Conservation (phyloP, 2,888 invertebrate species). For the Hydropsyche betteni region DNA sequence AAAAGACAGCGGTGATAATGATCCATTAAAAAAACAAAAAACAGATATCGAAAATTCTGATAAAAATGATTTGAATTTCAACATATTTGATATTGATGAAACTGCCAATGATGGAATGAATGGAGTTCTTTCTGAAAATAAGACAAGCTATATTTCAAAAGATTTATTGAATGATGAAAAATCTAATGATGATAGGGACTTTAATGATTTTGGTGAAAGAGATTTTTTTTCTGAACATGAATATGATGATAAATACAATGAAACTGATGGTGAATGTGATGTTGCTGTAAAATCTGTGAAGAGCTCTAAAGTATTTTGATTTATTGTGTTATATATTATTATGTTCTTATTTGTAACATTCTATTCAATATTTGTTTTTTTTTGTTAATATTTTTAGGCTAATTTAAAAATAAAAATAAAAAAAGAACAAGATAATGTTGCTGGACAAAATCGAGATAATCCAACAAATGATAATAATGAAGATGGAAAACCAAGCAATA, state of each 20-base stretch:
- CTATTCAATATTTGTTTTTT: background rate
- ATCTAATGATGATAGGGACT: slow-evolving; percentile 52
- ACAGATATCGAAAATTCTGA: slow-evolving; percentile 56
- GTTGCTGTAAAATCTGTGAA: slow-evolving; percentile 4
- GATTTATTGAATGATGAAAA: slow-evolving; percentile 55
- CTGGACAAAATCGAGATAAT: background rate
- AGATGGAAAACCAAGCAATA: slow-evolving; percentile 30
- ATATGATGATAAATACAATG: slow-evolving; percentile 64
- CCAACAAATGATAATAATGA: slow-evolving; percentile 15
- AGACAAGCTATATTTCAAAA: slow-evolving; percentile 55
- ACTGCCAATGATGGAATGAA: slow-evolving; percentile 66
- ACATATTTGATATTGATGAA: slow-evolving; percentile 60
- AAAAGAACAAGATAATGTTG: slow-evolving; percentile 6
- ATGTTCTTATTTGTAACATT: background rate
- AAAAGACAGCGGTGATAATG: slow-evolving; percentile 68
- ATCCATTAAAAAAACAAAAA: slow-evolving; percentile 59
- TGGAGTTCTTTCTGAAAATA: slow-evolving; percentile 56
- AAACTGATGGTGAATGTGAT: slow-evolving; percentile 64
- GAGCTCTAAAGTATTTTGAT: background rate
- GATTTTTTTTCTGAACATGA: slow-evolving; percentile 66
- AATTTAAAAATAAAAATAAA: slow-evolving; percentile 11
- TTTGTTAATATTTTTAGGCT: background rate
- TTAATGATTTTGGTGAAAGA: slow-evolving; percentile 55
- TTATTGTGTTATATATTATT: no score
- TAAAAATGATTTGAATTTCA: slow-evolving; percentile 52